Evolutionary conservation across 1,140 invertebrate species (phyloP), one percentile per base, ranked within the genome.

Genomic region (Aleiodes sp.): DNA sequence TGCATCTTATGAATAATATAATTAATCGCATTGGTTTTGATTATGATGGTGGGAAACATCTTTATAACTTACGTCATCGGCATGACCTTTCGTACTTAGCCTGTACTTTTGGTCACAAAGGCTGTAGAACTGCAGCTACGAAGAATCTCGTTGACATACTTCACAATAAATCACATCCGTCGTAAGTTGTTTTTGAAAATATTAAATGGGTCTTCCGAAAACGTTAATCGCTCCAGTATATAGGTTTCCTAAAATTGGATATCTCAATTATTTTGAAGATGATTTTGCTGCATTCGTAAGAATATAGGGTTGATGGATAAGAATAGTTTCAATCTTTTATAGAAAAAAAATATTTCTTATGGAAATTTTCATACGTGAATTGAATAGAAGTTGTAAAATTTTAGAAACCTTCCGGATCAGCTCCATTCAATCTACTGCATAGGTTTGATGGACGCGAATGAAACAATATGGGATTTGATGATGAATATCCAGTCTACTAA

Each of bases 1-100:
- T 65, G 10, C 19, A 65, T 56, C 14, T 65, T 24, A 35, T 65
- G 19, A 33, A 31, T 35, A 65, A 65, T 26, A 65, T 65, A n/a
- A 19, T 41, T 56, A 9, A 57, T 7, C 4, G 37, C 33, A 26
- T 65, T 19, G 64, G 64, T 12, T 65, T 33, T 35, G 43, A 65
- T 4, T 1, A 31, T 65, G 12, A 57, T n/a, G 4, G 12, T 26
- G 8, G 26, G 56, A 46, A 65, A 0, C 16, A 65, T 56, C 64
- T n/a, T n/a, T n/a, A n/a, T n/a, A n/a, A 65, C 26, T 56, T 46
- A 24, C 9, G 31, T 33, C 43, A 33, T 8, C 24, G 0, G 64
- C 43, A 19, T 16, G 29, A 28, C 8, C 29, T 69, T 56, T 39
- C 63, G 4, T 31, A 39, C 0, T 69, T 37, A 41, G 67, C 67